These are phyloP conservation scores for Bacillus rossius DNA, from an alignment of 1,140 invertebrate species.

Conservation along the genomic window DNA sequence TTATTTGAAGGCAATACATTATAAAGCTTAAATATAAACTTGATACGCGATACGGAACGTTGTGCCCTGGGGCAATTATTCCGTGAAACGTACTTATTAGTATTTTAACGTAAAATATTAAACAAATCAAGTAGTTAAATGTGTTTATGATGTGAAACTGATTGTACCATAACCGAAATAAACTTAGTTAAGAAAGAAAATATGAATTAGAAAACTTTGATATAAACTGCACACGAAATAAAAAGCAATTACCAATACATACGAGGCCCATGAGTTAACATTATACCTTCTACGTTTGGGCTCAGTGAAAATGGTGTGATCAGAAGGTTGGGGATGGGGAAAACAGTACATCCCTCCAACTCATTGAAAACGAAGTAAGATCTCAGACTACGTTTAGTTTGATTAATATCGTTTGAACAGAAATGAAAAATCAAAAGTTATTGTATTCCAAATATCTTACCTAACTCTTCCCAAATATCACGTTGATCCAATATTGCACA, in stretches of 20 bases:
- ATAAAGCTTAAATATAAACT: too few relatives aligned
- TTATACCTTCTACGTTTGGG: not conserved
- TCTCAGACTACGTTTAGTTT: not conserved
- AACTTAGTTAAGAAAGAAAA: too few relatives aligned
- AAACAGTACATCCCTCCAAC: not conserved
- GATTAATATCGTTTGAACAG: not conserved
- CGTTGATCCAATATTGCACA: slow-evolving; percentile 72
- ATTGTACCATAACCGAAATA: too few relatives aligned
- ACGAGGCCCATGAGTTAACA: not conserved
- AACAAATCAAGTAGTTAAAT: too few relatives aligned
- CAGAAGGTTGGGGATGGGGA: not conserved
- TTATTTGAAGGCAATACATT: too few relatives aligned
- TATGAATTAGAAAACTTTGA: too few relatives aligned
- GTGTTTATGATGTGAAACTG: too few relatives aligned
- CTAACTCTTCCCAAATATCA: slow-evolving; percentile 71
- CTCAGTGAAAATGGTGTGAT: not conserved
- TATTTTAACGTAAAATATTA: too few relatives aligned
- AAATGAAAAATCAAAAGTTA: not conserved
- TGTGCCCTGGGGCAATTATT: too few relatives aligned
- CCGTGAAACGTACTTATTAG: too few relatives aligned
- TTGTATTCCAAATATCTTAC: slow-evolving; percentile 27
- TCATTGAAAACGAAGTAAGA: not conserved
- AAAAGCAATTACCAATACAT: too few relatives aligned
- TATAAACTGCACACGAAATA: not conserved
- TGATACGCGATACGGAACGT: too few relatives aligned